These are phyloP conservation scores for Drosophila azteca DNA, from an alignment of 1,140 invertebrate species.

Conservation along the genomic window DNA sequence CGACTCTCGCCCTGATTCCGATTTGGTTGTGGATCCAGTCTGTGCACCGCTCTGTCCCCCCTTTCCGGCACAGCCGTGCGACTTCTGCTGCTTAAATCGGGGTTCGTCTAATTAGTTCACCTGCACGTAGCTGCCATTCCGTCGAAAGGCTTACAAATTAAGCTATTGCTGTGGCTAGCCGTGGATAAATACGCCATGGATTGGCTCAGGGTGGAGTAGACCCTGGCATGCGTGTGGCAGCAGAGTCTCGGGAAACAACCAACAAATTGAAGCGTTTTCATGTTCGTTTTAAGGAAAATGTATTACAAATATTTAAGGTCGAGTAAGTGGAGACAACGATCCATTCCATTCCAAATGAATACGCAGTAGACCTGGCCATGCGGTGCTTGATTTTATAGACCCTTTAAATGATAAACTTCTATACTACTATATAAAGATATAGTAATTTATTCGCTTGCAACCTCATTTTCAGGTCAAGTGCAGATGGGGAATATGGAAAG, in stretches of 20 bases:
- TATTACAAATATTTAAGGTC: background rate
- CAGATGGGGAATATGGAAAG: too few species aligned
- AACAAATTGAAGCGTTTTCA: constrained; percentile 9
- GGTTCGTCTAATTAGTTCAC: constrained; percentile 61
- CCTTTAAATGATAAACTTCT: too few species aligned
- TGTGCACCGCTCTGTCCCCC: background rate
- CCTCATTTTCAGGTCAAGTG: too few species aligned
- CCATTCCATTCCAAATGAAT: too few species aligned
- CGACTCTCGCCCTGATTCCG: constrained; percentile 29
- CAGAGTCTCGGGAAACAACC: too few species aligned
- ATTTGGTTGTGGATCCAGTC: background rate
- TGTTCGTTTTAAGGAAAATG: background rate
- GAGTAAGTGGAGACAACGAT: too few species aligned
- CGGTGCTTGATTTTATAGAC: too few species aligned
- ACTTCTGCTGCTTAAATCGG: constrained; percentile 45
- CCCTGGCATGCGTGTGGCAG: background rate
- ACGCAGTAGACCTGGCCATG: too few species aligned
- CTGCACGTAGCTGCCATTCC: constrained; percentile 54
- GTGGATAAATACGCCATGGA: too few species aligned
- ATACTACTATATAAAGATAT: too few species aligned
- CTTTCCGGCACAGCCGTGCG: constrained; percentile 4
- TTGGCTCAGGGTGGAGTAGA: constrained; percentile 14
- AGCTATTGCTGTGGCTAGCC: constrained; percentile 55
- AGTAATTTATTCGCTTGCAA: too few species aligned
- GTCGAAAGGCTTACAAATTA: constrained; percentile 68